Evolutionary conservation across 2,888 invertebrate genomes (phyloP), one percentile per base, ranked within the genome.

Genomic region (Ophioninae sp.): DNA sequence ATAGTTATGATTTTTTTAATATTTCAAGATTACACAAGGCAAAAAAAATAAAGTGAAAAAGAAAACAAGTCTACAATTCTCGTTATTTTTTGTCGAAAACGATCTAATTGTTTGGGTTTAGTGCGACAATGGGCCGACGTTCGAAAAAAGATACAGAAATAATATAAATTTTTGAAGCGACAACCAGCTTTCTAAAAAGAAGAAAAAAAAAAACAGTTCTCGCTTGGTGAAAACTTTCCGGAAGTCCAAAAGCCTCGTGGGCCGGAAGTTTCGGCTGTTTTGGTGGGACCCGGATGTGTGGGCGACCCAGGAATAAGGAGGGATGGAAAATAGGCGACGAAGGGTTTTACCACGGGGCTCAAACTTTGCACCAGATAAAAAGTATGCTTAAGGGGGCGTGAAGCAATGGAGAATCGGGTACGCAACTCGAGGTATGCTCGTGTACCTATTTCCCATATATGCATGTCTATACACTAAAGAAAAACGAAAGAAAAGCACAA

Each of bases 281-380:
- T 50, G 37, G 8, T 30, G 20, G 39, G 50, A 2, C 23, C 7
- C 41, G 37, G 30, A 41, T 41, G 50, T 50, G 13, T 50, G 3
- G 13, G 17, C 50, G 17, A 50, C 13, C 50, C 17, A 13, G 3
- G 50, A 59, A 44, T 79, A 82, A 76, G 44, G 64, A 72, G 79
- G 41, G 23, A 76, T 61, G 20, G 70, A 50, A 23, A 74, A 59
- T 64, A 30, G 41, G 59, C 62, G 69, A 37, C 39, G 61, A 61
- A 56, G 44, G 41, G 7, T 80, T 75, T 62, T 69, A 56, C 62
- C 75, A 74, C 68, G 50, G 56, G 57, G 69, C 56, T 23, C 59
- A 79, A 64, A 82, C 62, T 79, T 82, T 79, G 39, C 7, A 30
- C 21, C n/a, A 17, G 73, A 41, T 37, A 64, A 79, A 82, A 82